Evolutionary conservation across 2,888 invertebrate genomes (phyloP).

Genomic region (Drosophila koepferae): DNA sequence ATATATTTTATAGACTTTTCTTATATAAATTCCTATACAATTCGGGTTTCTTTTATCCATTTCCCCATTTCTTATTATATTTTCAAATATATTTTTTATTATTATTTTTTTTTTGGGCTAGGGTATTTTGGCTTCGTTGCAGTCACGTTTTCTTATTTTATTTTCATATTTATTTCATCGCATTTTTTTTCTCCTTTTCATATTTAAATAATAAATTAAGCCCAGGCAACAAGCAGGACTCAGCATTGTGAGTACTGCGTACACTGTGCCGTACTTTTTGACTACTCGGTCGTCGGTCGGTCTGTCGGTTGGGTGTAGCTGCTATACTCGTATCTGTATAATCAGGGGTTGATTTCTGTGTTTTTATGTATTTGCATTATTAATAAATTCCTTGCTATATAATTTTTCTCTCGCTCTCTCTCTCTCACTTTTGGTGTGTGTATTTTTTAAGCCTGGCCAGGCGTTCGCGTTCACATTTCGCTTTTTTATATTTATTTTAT

Average conservation of each 20-base stretch:
- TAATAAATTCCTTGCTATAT: conserved; percentile 79
- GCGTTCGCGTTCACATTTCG: conserved; percentile 29
- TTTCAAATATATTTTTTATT: background rate
- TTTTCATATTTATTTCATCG: conserved; percentile 61
- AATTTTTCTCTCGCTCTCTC: conserved; percentile 35
- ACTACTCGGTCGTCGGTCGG: conserved; percentile 6
- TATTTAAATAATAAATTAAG: conserved; percentile 82
- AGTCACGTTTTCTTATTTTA: conserved; percentile 34
- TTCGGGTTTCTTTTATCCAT: too few relatives aligned
- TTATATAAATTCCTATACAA: background rate
- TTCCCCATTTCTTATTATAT: background rate
- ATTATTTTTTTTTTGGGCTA: background rate
- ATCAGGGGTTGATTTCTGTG: conserved; percentile 81
- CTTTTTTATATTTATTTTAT: conserved; percentile 78
- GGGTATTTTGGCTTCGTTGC: conserved; percentile 43
- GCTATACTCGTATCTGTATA: conserved; percentile 70
- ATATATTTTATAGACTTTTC: background rate
- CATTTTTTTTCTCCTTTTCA: conserved; percentile 59
- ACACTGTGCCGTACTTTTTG: conserved; percentile 15
- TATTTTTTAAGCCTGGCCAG: conserved; percentile 36
- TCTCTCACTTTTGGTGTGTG: conserved; percentile 6
- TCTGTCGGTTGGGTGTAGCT: conserved; percentile 13
- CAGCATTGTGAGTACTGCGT: conserved; percentile 42
- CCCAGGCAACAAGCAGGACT: conserved; percentile 50
- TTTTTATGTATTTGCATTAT: conserved; percentile 81